A percentile compares a stretch with the other conserved stretches of the same genome.
phyloP scores from a whole-genome alignment of 2,888 invertebrate species.

The Antheraea yamamai region DNA sequence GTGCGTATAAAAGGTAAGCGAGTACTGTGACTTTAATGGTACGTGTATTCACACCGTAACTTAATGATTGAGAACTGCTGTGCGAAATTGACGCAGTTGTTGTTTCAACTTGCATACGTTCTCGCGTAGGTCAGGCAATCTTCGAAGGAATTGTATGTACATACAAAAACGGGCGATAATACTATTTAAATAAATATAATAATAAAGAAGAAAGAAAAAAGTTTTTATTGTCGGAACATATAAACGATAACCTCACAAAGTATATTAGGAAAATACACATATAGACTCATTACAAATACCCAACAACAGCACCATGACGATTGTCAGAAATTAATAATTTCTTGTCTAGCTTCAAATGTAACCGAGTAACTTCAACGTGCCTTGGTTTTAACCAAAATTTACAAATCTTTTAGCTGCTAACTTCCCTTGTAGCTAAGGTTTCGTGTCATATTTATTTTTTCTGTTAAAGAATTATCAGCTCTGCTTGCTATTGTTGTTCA shows the following conservation, averaged over 20 bases:
- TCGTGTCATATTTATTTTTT: neutral
- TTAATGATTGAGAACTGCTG: constrained; percentile 22
- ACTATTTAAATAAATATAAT: neutral
- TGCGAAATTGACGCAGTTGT: neutral
- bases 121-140: neutral
- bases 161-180: neutral
- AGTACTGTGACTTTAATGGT: constrained; percentile 43
- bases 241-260: too few relatives aligned
- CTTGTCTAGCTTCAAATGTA: neutral
- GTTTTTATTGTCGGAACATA: too few relatives aligned
- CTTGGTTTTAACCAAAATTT: neutral
- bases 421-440: neutral
- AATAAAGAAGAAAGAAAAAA: too few relatives aligned
- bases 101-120: neutral
- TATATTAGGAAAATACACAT: too few relatives aligned
- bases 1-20: constrained; percentile 42
- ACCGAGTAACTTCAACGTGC: neutral
- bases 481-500: too few relatives aligned
- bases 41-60: constrained; percentile 34
- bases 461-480: neutral
- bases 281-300: too few relatives aligned
- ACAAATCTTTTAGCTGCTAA: neutral
- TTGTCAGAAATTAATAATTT: neutral
- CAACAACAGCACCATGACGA: neutral
- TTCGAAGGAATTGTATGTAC: neutral